A percentile compares a stretch with the other conserved stretches of the same genome.
Evolutionary conservation across 2,113 vertebrate genomes (phyloP).

Genomic region (Melozone crissalis): DNA sequence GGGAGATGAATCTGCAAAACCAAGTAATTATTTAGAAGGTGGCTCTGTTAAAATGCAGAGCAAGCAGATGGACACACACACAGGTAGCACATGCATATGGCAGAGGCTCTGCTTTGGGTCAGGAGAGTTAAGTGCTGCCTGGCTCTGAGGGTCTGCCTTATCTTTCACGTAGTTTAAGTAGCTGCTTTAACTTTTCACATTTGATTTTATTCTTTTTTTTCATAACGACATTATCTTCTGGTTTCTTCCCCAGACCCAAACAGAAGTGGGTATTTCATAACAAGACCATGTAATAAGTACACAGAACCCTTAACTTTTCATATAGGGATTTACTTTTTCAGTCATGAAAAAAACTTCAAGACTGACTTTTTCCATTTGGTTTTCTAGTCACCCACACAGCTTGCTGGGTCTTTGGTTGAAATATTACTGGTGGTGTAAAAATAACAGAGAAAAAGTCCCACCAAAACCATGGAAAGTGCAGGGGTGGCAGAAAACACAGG

Average conservation of each 20-base stretch:
- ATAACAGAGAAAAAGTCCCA: background rate
- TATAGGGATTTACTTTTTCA: background rate
- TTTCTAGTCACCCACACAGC: background rate
- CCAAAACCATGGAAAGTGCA: background rate
- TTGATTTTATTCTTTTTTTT: background rate
- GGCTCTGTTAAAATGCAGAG: background rate
- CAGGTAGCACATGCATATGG: background rate
- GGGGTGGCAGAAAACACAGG: background rate
- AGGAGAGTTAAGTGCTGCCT: background rate
- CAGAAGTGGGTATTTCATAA: background rate
- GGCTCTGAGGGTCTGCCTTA: background rate
- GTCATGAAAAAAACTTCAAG: background rate
- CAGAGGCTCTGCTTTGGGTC: background rate
- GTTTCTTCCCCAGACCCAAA: background rate
- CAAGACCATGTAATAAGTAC: background rate
- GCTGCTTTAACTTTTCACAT: background rate
- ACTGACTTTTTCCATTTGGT: background rate
- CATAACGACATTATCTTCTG: background rate
- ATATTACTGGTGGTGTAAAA: background rate
- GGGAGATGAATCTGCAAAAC: background rate
- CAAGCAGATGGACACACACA: too few species aligned
- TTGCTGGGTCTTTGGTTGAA: background rate
- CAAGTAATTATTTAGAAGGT: background rate
- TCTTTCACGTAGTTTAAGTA: background rate
- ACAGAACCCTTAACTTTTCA: background rate